Percentiles rank a stretch among this genome's conserved stretches.
Evolutionary conservation across 53 echinoderm and acorn worm species (phyloP).

Genomic region (Apostichopus leukothele): DNA sequence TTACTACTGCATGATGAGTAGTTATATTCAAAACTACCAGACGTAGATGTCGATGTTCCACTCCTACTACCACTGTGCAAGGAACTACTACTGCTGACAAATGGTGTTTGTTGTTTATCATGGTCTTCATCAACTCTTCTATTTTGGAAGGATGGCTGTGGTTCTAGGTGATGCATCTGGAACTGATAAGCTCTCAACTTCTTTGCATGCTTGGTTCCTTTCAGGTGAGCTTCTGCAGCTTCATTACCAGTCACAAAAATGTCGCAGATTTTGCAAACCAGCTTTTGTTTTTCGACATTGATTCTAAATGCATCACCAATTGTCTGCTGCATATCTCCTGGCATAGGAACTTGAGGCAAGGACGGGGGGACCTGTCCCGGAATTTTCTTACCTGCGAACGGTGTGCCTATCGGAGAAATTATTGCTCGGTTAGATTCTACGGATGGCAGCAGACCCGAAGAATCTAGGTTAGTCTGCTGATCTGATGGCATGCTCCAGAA

Average conservation of each 20-base stretch:
- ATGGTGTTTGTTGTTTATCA: no score
- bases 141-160: not conserved
- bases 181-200: conserved; percentile 16
- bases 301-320: not conserved
- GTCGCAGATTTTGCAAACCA: conserved; percentile 4
- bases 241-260: conserved; percentile 10
- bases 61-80: not conserved
- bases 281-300: not conserved
- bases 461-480: not conserved
- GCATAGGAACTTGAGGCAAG: not conserved
- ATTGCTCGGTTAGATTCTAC: not conserved
- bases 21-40: not conserved
- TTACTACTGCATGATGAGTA: not conserved
- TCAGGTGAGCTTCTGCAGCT: not conserved
- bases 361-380: no score
- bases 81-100: not conserved
- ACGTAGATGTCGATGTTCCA: not conserved
- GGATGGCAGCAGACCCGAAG: not conserved
- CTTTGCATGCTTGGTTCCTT: conserved; percentile 20
- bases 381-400: not conserved
- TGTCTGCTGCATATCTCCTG: not conserved
- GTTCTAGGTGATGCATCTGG: conserved; percentile 2
- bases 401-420: conserved; percentile 24
- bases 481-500: conserved; percentile 22
- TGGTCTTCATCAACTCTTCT: not conserved